Conservation (phyloP, 2,888 invertebrate genomes). For the Cerastis rubricosa region DNA sequence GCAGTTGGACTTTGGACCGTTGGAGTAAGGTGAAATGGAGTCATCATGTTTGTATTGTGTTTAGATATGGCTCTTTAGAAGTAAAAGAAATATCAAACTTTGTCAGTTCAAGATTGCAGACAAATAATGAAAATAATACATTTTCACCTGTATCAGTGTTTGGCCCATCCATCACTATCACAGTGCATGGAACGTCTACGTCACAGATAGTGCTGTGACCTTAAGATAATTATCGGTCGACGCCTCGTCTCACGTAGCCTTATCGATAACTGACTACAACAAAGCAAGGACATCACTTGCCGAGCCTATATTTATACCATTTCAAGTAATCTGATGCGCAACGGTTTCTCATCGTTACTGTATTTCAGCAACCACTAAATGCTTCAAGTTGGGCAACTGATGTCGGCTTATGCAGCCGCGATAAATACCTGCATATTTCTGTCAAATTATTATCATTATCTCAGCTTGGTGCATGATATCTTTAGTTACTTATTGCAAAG, state of each 20-base stretch:
- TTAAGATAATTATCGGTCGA: slow-evolving; percentile 90
- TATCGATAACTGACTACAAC: slow-evolving; percentile 82
- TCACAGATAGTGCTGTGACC: slow-evolving; percentile 88
- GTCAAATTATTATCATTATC: slow-evolving; percentile 66
- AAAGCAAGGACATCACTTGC: slow-evolving; percentile 84
- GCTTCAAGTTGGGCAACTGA: slow-evolving; percentile 54
- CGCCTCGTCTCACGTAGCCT: slow-evolving; percentile 82
- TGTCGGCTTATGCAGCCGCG: slow-evolving; percentile 45
- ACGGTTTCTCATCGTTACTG: slow-evolving; percentile 60
- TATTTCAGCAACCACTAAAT: slow-evolving; percentile 52
- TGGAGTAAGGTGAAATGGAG: slow-evolving; percentile 6
- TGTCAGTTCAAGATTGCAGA: not conserved
- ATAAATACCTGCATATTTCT: slow-evolving; percentile 62
- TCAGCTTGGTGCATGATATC: slow-evolving; percentile 55
- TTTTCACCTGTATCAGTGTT: slow-evolving; percentile 75
- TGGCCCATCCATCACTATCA: slow-evolving; percentile 73
- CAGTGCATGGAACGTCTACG: slow-evolving; percentile 79
- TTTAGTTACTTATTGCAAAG: slow-evolving; percentile 59
- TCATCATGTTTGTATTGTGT: not conserved
- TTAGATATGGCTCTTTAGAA: not conserved
- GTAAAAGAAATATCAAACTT: slow-evolving; percentile 4
- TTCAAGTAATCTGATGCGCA: slow-evolving; percentile 48
- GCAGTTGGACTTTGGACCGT: slow-evolving; percentile 36
- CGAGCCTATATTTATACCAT: slow-evolving; percentile 64
- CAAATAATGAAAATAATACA: slow-evolving; percentile 42